phyloP scores from a whole-genome alignment of 2,797 vertebrate genomes.

The Pteronotus mesoamericanus region DNA sequence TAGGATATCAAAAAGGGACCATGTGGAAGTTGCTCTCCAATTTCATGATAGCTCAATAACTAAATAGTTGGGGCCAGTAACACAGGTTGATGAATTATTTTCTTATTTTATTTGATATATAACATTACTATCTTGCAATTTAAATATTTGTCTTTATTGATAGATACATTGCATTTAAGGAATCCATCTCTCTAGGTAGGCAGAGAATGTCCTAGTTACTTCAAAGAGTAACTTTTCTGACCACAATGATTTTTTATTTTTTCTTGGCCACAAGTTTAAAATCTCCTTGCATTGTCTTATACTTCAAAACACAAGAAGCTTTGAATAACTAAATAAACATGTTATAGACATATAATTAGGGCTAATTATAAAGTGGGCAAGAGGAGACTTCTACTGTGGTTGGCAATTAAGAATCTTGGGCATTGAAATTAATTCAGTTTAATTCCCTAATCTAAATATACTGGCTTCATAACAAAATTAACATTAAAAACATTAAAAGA shows the following conservation, averaged over 20 bases:
- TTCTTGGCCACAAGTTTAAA: conserved; percentile 76
- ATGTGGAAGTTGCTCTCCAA: background rate
- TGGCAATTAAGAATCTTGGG: conserved; percentile 78
- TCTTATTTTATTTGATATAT: background rate
- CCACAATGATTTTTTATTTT: conserved; percentile 66
- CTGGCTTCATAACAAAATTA: conserved; percentile 79
- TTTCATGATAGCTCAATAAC: background rate
- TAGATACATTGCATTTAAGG: background rate
- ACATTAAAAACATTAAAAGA: conserved; percentile 76
- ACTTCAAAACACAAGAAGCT: conserved; percentile 76
- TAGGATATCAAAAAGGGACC: background rate
- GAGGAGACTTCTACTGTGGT: conserved; percentile 73
- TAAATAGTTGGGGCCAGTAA: background rate
- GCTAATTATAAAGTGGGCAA: conserved; percentile 81
- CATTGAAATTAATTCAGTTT: conserved; percentile 80
- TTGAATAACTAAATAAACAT: conserved; percentile 83
- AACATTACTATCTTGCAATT: background rate
- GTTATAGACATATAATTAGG: conserved; percentile 82
- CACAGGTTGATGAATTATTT: background rate
- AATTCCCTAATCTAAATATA: conserved; percentile 79
- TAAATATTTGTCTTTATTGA: background rate
- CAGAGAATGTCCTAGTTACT: conserved; percentile 50
- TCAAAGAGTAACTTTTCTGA: conserved; percentile 74
- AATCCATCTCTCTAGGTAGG: conserved; percentile 15
- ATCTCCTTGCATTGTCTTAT: conserved; percentile 74